Conservation (phyloP, 2,113 vertebrate genomes). For the Pygoscelis antarcticus region DNA sequence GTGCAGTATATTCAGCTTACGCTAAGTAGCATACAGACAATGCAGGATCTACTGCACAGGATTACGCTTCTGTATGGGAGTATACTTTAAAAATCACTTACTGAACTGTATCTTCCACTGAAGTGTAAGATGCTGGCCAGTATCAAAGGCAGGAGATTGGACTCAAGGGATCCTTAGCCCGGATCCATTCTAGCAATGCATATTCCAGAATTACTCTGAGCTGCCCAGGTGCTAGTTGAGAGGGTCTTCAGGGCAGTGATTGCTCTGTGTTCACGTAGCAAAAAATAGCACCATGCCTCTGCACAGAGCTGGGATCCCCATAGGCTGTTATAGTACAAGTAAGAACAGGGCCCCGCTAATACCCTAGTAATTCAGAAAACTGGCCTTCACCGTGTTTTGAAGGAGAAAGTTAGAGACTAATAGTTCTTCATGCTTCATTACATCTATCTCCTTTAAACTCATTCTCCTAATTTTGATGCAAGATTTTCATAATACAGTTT, state of each 20-base stretch:
- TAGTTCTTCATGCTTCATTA: neutral
- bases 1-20: neutral
- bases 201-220: neutral
- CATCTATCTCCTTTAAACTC: neutral
- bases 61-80: neutral
- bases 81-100: neutral
- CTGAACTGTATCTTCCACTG: neutral
- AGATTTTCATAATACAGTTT: neutral
- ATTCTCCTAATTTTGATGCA: neutral
- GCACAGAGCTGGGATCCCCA: neutral
- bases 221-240: neutral
- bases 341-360: neutral
- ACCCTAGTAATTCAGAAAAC: neutral
- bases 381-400: neutral
- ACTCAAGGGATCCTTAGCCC: neutral
- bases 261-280: neutral
- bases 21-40: neutral
- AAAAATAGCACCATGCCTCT: neutral
- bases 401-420: neutral
- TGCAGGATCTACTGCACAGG: neutral
- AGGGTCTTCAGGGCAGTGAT: neutral
- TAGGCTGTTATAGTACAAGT: accelerated
- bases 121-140: neutral
- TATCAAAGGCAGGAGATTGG: neutral
- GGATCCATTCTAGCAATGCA: neutral